phyloP scores from a whole-genome alignment of 2,888 invertebrate species.

The Drosophila planitibia region DNA sequence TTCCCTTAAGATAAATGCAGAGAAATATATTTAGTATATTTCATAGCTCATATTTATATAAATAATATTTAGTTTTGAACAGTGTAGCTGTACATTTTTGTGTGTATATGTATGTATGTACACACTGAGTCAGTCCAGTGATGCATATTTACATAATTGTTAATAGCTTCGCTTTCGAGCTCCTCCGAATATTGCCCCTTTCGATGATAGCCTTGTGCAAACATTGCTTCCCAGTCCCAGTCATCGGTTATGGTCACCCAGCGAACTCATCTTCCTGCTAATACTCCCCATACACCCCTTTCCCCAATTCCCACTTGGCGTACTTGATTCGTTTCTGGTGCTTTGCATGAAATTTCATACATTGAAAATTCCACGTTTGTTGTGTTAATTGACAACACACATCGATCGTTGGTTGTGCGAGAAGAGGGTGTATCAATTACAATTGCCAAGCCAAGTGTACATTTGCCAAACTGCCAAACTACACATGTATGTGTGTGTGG shows the following conservation, averaged over 20 bases:
- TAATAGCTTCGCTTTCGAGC: slow-evolving; percentile 66
- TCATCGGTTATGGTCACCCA: slow-evolving; percentile 18
- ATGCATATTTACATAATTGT: slow-evolving; percentile 73
- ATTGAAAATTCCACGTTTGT: slow-evolving; percentile 22
- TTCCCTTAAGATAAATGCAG: background rate
- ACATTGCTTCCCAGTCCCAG: slow-evolving; percentile 38
- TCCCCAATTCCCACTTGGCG: background rate
- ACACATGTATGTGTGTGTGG: background rate
- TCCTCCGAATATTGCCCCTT: slow-evolving; percentile 41
- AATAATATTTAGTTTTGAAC: background rate
- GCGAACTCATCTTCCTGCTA: background rate
- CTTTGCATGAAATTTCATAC: slow-evolving; percentile 45
- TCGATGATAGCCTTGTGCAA: slow-evolving; percentile 57
- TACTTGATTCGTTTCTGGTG: slow-evolving; percentile 7
- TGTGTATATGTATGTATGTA: background rate
- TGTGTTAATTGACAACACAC: slow-evolving; percentile 47
- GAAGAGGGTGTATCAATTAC: slow-evolving; percentile 40
- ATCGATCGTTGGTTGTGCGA: slow-evolving; percentile 23
- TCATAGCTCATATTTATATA: accelerated
- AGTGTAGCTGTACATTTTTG: background rate
- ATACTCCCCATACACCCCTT: background rate
- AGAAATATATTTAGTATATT: background rate
- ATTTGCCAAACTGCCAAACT: slow-evolving; percentile 2
- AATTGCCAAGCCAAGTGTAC: slow-evolving; percentile 33
- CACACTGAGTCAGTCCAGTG: slow-evolving; percentile 14